phyloP scores from a whole-genome alignment of 2,797 vertebrate genomes.

The Xiphophorus birchmanni region DNA sequence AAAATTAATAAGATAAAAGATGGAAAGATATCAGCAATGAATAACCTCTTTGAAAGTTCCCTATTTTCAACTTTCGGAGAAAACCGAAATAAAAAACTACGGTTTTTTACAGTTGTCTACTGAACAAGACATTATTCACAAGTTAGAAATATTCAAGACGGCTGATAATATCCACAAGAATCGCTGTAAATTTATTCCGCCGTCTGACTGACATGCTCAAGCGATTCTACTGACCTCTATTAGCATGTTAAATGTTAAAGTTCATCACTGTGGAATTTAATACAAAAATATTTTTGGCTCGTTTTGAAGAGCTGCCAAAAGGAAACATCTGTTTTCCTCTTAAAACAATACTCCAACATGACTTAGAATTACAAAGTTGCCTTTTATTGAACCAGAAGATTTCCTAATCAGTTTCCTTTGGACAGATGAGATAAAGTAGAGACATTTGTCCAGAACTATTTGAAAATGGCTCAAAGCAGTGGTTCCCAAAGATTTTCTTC shows the following conservation, averaged over 20 bases:
- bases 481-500: too few relatives aligned
- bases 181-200: neutral
- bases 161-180: neutral
- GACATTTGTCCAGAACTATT: neutral
- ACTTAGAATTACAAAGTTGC: neutral
- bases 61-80: too few relatives aligned
- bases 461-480: neutral
- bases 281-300: neutral
- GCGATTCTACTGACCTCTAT: neutral
- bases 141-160: neutral
- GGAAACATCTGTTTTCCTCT: neutral
- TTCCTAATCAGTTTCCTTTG: neutral
- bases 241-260: neutral
- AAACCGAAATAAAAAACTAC: neutral
- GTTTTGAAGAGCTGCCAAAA: neutral
- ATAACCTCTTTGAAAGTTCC: neutral
- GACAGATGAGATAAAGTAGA: neutral
- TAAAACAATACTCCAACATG: neutral
- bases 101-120: neutral
- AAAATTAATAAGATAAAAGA: neutral
- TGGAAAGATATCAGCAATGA: neutral
- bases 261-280: neutral
- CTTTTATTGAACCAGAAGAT: neutral
- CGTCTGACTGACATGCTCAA: neutral
- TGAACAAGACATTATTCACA: neutral